Evolutionary conservation across 2,113 vertebrate genomes (phyloP).

Genomic region (Promerops cafer): DNA sequence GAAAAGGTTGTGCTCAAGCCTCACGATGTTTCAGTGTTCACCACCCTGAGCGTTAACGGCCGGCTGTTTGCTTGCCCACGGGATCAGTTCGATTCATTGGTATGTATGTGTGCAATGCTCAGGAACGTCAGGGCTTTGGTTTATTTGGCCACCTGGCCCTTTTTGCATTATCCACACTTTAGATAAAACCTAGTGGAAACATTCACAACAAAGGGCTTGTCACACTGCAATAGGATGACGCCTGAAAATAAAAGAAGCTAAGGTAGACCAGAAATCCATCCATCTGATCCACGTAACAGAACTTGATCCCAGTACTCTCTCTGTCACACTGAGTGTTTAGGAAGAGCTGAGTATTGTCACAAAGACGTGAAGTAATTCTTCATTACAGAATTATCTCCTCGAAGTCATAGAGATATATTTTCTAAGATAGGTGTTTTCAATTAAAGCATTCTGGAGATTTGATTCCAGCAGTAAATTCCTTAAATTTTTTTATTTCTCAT

Average conservation of each 20-base stretch:
- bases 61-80: conserved; percentile 90
- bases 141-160: not conserved
- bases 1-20: conserved; percentile 93
- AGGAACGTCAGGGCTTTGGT: not conserved
- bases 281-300: not conserved
- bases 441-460: not conserved
- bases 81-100: conserved; percentile 93
- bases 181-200: not conserved
- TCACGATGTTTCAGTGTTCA: conserved; percentile 94
- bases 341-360: not conserved
- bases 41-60: conserved; percentile 90
- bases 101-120: conserved; percentile 64
- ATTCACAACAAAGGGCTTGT: not conserved
- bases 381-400: not conserved
- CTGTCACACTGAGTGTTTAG: not conserved
- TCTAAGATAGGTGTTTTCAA: not conserved
- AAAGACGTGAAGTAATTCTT: not conserved
- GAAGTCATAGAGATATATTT: not conserved
- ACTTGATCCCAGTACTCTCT: not conserved
- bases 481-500: not conserved
- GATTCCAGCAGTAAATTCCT: not conserved
- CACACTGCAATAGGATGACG: not conserved
- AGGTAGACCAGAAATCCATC: not conserved
- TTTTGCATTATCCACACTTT: not conserved
- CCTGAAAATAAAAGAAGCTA: not conserved